phyloP scores from a whole-genome alignment of 2,888 invertebrate species.

The Penaeus monodon region DNA sequence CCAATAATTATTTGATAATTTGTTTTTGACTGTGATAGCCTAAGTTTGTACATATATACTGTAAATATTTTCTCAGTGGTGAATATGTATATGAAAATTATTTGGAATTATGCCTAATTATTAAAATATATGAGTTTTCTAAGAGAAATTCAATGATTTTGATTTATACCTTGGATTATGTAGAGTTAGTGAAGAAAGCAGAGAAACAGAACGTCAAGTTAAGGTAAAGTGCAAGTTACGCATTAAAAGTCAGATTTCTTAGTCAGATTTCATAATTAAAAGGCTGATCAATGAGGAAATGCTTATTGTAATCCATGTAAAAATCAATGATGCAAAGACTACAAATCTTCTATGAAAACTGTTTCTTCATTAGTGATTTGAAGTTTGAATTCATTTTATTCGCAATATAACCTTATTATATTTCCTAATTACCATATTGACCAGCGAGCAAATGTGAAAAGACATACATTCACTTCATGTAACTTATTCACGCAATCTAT shows the following conservation, averaged over 20 bases:
- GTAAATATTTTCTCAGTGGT: constrained; percentile 57
- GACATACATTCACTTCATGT: background rate
- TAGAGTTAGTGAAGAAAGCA: background rate
- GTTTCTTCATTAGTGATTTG: too few relatives aligned
- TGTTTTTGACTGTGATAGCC: constrained; percentile 58
- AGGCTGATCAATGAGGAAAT: too few relatives aligned
- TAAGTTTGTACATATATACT: constrained; percentile 57
- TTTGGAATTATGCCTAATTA: constrained; percentile 58
- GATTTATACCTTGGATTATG: constrained; percentile 49
- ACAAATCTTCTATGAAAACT: too few relatives aligned
- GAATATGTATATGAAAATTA: constrained; percentile 57
- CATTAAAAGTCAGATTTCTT: too few relatives aligned
- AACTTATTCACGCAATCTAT: background rate
- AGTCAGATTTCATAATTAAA: too few relatives aligned
- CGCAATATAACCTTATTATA: too few relatives aligned
- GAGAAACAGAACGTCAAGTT: background rate
- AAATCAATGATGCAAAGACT: too few relatives aligned
- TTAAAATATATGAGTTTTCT: constrained; percentile 56
- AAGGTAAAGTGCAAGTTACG: background rate
- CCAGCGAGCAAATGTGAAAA: background rate
- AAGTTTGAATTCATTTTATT: too few relatives aligned
- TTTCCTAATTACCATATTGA: too few relatives aligned
- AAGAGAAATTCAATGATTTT: constrained; percentile 48
- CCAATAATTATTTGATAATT: constrained; percentile 39
- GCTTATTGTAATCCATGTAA: too few relatives aligned